Base-by-base conservation (phyloP, 2,888 invertebrate species). In the Zygothrica quintamaculata region DNA sequence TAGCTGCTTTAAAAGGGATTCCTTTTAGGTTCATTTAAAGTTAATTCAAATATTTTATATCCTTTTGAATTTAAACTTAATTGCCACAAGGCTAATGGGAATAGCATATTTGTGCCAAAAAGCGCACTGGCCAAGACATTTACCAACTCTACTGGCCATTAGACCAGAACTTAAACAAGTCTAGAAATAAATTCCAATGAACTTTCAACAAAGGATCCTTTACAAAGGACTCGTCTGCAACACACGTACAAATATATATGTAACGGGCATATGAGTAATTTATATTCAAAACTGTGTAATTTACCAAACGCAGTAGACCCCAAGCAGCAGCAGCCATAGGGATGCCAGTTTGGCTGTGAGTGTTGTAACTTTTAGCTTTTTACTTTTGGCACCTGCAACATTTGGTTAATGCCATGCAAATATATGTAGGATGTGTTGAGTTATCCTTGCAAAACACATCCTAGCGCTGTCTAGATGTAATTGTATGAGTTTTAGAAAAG, bases 281-380 rank as follows among this genome's bases (percentile, higher is more conserved):
- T 87, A 77, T 84, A 87, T 87, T 87, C 82, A 87, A 87, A 84
- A 85, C 60, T 80, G 87, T 80, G 84, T 86, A 86, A 80, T 80
- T 84, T 86, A 87, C 80, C 60, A 79, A 76, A 80, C 81, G 68
- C 68, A 22, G 18, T 5, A 22, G 18, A 5, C 3, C 18, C 18
- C 18, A 22, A 5, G 29, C 26, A 34, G 36, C 18, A 16, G 59
- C 37, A 22, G 18, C 18, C n/a, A n/a, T n/a, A n/a, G n/a, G n/a
- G 18, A 22, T 5, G 5, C 18, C 3, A 22, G 3, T 22, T 2
- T 22, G 18, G 18, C 25, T 13, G 13, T 25, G 37, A 65, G 22
- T 13, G 11, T n/a, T 43, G 26, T 26, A 13, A 25, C 42, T 31
- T 2, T 5, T 31, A 11, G 9, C 31, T 11, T 31, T 11, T 11